Conservation (phyloP, 2,113 vertebrate genomes). For the Enhydra lutris region DNA sequence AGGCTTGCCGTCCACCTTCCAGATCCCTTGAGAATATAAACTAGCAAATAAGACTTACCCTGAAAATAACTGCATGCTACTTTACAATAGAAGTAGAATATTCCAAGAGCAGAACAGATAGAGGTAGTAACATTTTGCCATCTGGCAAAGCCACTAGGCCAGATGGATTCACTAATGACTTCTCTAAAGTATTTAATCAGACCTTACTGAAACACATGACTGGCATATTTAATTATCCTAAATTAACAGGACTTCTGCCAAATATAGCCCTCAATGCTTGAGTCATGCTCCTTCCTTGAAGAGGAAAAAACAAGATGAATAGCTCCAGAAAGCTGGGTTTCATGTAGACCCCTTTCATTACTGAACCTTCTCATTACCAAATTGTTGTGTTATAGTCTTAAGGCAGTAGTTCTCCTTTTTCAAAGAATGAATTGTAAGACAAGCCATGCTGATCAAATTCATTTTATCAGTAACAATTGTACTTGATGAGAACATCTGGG, state of each 20-base stretch:
- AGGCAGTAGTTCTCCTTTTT: conserved; percentile 33
- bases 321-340: conserved; percentile 47
- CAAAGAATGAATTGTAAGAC: background rate
- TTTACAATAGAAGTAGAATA: conserved; percentile 26
- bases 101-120: conserved; percentile 62
- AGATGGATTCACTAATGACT: conserved; percentile 84
- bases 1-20: background rate
- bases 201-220: conserved; percentile 73
- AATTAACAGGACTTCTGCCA: conserved; percentile 74
- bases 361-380: conserved; percentile 63
- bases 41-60: conserved; percentile 29
- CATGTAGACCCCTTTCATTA: conserved; percentile 42
- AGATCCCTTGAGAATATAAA: conserved; percentile 5
- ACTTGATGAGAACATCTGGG: conserved; percentile 56
- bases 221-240: conserved; percentile 79
- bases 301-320: conserved; percentile 40
- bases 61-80: background rate
- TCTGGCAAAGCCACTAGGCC: conserved; percentile 80
- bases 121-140: conserved; percentile 75
- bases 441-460: background rate
- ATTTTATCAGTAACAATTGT: conserved; percentile 6
- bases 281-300: conserved; percentile 61
- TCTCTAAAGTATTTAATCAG: conserved; percentile 79
- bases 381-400: conserved; percentile 24
- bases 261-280: conserved; percentile 62